Evolutionary conservation across 2,888 invertebrate species (phyloP).

Genomic region (Micropterix aruncella): DNA sequence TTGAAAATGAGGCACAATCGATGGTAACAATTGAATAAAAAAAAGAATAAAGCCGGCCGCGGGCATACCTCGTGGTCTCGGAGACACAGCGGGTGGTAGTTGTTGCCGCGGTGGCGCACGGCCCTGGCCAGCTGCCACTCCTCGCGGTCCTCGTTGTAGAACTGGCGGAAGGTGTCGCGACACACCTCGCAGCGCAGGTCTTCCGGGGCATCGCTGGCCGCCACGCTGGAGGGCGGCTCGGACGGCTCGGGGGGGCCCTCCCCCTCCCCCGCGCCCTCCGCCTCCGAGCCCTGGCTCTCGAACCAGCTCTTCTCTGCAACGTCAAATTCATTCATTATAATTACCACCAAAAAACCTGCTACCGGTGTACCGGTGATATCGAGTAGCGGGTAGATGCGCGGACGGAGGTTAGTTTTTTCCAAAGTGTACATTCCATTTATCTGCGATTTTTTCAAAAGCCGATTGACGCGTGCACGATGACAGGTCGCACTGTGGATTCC

Average conservation of each 20-base stretch:
- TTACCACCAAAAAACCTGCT: no score
- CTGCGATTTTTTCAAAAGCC: no score
- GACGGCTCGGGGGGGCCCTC: conserved; percentile 10
- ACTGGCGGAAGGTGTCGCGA: conserved; percentile 85
- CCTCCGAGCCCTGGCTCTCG: conserved; percentile 50
- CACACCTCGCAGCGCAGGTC: conserved; percentile 75
- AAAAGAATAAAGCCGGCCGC: no score
- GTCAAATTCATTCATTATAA: no score
- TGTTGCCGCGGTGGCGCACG: conserved; percentile 54
- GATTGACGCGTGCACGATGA: no score
- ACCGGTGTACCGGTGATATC: no score
- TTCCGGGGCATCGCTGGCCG: conserved; percentile 49
- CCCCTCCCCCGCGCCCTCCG: conserved; percentile 39
- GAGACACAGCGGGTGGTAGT: conserved; percentile 83
- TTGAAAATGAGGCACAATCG: no score
- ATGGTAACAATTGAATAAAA: no score
- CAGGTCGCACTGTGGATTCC: no score
- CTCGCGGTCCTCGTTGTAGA: conserved; percentile 93
- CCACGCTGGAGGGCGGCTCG: conserved; percentile 39
- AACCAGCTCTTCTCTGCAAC: conserved; percentile 73
- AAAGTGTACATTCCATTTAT: no score
- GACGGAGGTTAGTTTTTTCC: no score
- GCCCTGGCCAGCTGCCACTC: conserved; percentile 93
- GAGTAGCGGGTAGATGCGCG: no score
- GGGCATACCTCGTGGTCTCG: conserved; percentile 82